Evolutionary conservation across 2,113 vertebrate genomes (phyloP).

Genomic region (Chaetops frenatus): DNA sequence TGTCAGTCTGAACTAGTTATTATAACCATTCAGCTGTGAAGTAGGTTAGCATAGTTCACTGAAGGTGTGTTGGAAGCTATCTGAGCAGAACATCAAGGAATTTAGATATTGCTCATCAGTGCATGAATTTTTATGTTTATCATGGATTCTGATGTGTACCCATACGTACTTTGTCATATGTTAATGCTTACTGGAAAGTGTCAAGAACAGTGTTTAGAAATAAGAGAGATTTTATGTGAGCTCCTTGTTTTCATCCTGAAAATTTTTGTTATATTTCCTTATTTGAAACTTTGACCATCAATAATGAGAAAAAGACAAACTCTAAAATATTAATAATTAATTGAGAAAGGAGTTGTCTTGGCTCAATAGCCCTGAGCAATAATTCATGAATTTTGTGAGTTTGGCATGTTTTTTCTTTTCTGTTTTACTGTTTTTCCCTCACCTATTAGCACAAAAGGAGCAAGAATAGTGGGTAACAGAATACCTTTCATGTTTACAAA

Average conservation of each 20-base stretch:
- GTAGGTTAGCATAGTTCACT: conserved; percentile 5
- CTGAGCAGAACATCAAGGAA: neutral
- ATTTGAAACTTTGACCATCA: neutral
- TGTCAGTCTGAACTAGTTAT: neutral
- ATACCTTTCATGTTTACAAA: neutral
- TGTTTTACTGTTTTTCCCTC: neutral
- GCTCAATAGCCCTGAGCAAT: neutral
- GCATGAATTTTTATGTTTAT: neutral
- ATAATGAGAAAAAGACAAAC: neutral
- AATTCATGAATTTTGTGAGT: neutral
- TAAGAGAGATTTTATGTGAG: neutral
- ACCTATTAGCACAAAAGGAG: neutral
- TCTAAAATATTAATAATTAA: neutral
- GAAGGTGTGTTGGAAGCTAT: neutral
- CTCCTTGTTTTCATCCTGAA: neutral
- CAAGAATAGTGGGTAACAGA: neutral
- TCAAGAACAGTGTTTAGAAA: neutral
- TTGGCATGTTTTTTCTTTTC: neutral
- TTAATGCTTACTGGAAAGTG: neutral
- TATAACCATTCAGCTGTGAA: conserved; percentile 14
- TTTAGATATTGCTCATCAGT: neutral
- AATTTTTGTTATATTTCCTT: neutral
- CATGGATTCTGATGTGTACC: neutral
- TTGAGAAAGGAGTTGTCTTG: neutral
- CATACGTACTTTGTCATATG: neutral